A percentile compares a stretch with the other conserved stretches of the same genome.
phyloP scores from a whole-genome alignment of 2,888 invertebrate genomes.

The Apamea crenata region DNA sequence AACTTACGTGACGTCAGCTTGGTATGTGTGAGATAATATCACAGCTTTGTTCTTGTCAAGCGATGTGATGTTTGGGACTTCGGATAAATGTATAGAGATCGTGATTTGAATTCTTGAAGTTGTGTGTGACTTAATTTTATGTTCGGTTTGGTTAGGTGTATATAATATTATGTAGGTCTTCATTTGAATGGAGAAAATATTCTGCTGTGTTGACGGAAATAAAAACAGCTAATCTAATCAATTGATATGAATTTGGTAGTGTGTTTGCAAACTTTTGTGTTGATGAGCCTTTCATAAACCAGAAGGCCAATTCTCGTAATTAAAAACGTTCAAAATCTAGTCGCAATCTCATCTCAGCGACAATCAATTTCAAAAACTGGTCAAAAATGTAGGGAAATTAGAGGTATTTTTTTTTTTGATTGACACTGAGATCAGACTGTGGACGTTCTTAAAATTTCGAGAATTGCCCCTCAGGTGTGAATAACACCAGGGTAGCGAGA shows the following conservation, averaged over 20 bases:
- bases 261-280: background rate
- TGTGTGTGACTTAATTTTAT: conserved; percentile 47
- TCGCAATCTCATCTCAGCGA: too few relatives aligned
- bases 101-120: conserved; percentile 74
- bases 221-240: background rate
- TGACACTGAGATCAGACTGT: too few relatives aligned
- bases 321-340: too few relatives aligned
- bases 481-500: too few relatives aligned
- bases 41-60: conserved; percentile 76
- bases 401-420: too few relatives aligned
- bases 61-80: conserved; percentile 68
- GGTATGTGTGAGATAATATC: conserved; percentile 74
- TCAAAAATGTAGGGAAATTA: too few relatives aligned
- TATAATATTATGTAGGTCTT: background rate
- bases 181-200: background rate
- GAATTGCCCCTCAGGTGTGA: too few relatives aligned
- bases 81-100: conserved; percentile 75
- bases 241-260: background rate
- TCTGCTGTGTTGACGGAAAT: background rate
- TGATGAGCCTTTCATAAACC: background rate
- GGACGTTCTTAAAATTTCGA: too few relatives aligned
- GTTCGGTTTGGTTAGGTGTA: background rate
- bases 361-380: too few relatives aligned
- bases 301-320: too few relatives aligned
- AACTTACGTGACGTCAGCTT: conserved; percentile 41